Evolutionary conservation across 2,113 vertebrate genomes (phyloP), one percentile per base, ranked within the genome.

Genomic region (Perca fluviatilis): DNA sequence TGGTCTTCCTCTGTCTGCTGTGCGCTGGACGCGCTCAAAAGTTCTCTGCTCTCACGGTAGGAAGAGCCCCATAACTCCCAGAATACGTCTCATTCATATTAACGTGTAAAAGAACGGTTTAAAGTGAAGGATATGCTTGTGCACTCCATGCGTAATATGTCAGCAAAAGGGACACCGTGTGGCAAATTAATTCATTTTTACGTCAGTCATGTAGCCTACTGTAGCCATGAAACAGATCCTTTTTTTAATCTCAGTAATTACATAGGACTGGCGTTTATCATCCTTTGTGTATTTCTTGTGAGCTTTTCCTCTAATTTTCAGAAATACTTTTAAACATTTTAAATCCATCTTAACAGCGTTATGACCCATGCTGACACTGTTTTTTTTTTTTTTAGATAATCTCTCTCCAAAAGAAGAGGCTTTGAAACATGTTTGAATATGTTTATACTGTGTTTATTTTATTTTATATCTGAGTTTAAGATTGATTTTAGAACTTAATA

Each of bases 21-120:
- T 82, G 92, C 89, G 93, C 90, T 40, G 95, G 91, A 74, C 79
- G 91, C 88, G 86, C 95, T 85, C 95, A 96, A 27, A 96, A 95
- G 87, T 95, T 95, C 83, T 96, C 95, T 46, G 95, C 95, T 88
- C 93, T 96, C 79, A 96, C 94, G 95, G 95, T 96, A 94, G 77
- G 95, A 90, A 83, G 67, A 76, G 12, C 21, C 77, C 50, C 49
- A 61, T 12, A 56, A 27, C 14, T 47, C 11, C n/a, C 43, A 15
- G 12, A 78, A 65, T 7, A 40, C 6, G 6, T 50, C 19, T 56
- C 23, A 60, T 61, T 56, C 21, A 57, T n/a, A 58, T 36, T 1
- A 4, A 70, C 14, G 0, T 21, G 12, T 25, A 21, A 77, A 66
- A 70, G 0, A 1, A 21, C 6, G 7, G 33, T 77, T 76, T 33